These are phyloP conservation scores for Ypsolopha sequella DNA, from an alignment of 2,888 invertebrate species.

Conservation along the genomic window DNA sequence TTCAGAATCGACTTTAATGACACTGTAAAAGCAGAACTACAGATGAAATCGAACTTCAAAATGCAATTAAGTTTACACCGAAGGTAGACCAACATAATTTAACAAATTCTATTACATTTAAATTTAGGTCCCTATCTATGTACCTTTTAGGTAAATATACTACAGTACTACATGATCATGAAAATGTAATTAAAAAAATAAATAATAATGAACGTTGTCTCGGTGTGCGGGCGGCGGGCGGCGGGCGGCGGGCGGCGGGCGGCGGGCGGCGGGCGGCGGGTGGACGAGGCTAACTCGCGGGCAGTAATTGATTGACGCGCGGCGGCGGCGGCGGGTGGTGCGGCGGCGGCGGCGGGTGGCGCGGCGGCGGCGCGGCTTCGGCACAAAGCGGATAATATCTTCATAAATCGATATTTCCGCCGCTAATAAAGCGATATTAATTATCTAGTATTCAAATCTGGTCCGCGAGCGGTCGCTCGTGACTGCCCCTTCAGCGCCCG, in stretches of 20 bases:
- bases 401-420: slow-evolving; percentile 60
- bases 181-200: too few relatives aligned
- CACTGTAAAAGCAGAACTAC: too few relatives aligned
- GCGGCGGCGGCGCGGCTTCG: too few relatives aligned
- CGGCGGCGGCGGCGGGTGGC: slow-evolving; percentile 18
- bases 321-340: slow-evolving; percentile 10
- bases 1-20: too few relatives aligned
- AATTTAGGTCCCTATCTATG: too few relatives aligned
- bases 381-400: slow-evolving; percentile 59
- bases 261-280: slow-evolving; percentile 15
- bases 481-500: slow-evolving; percentile 24
- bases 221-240: not conserved
- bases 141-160: too few relatives aligned
- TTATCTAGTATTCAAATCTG: slow-evolving; percentile 50
- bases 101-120: too few relatives aligned
- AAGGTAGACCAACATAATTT: too few relatives aligned
- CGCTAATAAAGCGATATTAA: slow-evolving; percentile 69
- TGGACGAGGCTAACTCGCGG: not conserved
- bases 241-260: slow-evolving; percentile 12
- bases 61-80: too few relatives aligned
- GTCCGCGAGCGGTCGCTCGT: slow-evolving; percentile 47
- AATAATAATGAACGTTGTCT: too few relatives aligned
- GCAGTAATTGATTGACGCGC: slow-evolving; percentile 9
- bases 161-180: too few relatives aligned
- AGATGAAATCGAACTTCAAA: too few relatives aligned